These are phyloP conservation scores for Pardosa pseudoannulata DNA, from an alignment of 2,888 invertebrate genomes.

Conservation along the genomic window DNA sequence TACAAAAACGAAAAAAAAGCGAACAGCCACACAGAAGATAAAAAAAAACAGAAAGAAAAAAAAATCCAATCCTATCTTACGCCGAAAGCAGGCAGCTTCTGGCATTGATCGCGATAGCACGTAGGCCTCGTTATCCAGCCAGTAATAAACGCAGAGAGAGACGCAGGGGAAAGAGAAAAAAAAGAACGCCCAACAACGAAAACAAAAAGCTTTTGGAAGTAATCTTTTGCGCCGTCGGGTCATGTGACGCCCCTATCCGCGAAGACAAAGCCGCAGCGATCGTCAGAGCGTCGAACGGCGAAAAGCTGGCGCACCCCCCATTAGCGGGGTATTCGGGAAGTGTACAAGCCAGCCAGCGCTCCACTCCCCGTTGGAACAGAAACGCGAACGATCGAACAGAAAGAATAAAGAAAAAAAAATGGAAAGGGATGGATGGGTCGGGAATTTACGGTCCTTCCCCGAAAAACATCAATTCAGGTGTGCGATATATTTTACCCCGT, in stretches of 20 bases:
- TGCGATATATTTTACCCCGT: background rate
- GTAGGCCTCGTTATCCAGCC: conserved; percentile 51
- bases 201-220: conserved; percentile 10
- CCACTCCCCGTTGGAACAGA: background rate
- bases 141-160: conserved; percentile 42
- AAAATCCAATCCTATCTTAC: conserved; percentile 1
- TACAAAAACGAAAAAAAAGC: background rate
- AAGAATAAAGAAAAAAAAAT: too few species aligned
- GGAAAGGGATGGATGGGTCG: background rate
- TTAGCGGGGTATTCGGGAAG: background rate
- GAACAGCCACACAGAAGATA: background rate
- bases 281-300: conserved; percentile 8
- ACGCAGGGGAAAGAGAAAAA: background rate
- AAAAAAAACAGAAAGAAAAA: background rate
- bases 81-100: background rate
- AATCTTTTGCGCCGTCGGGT: conserved; percentile 49
- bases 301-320: conserved; percentile 4
- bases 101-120: conserved; percentile 49
- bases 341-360: background rate
- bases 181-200: background rate
- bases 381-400: background rate
- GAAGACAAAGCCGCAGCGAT: conserved; percentile 35
- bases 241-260: conserved; percentile 50
- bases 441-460: conserved; percentile 12
- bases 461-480: background rate